Evolutionary conservation across 2,797 vertebrate species (phyloP), one percentile per base, ranked within the genome.

Genomic region (Ctenosaura bakeri): DNA sequence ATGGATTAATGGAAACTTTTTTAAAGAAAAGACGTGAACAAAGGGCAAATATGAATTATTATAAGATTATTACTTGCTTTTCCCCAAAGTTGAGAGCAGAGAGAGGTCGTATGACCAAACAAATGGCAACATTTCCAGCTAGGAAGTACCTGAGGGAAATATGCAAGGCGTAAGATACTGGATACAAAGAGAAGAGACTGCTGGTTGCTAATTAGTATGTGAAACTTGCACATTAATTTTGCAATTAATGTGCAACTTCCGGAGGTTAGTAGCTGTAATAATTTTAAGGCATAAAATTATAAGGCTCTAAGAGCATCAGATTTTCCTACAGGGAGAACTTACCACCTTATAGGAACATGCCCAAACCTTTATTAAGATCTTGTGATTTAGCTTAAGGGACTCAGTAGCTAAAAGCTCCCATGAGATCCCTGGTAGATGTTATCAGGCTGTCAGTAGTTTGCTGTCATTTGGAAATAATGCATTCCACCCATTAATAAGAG

Each of bases 1-100:
- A 94, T 91, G 95, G 97, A 97, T 98, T 97, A 97, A 90, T 73
- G n/a, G 93, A 93, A 92, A 93, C 95, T 97, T 96, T 97, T 94
- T 92, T 38, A 38, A 54, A 32, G n/a, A 52, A n/a, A 50, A 88
- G 8, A 96, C 93, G 94, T 94, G 95, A 96, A 96, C 96, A 97
- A 97, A 97, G 96, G 96, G 96, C 42, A 96, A 96, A 94, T 94
- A 95, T 24, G 24, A 77, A 73, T 6, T 5, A 95, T 95, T 97
- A 93, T 93, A 93, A 94, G 94, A 95, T 94, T 96, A 96, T 96
- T 46, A 46, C 42, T 96, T 97, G 92, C 91, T 97, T 97, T 96
- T 93, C 94, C 95, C 89, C 94, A 96, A 97, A 95, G 92, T 92
- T 90, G 94, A 92, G 73, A 24, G 94, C 93, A 73, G 22, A 32